phyloP scores from a whole-genome alignment of 2,113 vertebrate species.

The Trichomycterus rosablanca region DNA sequence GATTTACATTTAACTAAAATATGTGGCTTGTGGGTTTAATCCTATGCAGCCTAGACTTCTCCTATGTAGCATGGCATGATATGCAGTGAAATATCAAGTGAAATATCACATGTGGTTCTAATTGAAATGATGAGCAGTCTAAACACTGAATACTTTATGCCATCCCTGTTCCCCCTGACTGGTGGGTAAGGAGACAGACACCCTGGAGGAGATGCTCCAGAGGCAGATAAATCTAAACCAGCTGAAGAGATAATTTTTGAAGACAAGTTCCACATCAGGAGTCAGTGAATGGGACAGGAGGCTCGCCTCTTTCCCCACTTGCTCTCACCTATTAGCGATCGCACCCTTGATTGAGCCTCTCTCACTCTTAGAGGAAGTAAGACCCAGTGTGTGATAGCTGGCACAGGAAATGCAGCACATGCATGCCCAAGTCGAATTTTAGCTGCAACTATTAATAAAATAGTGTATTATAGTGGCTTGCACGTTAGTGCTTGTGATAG shows the following conservation, averaged over 20 bases:
- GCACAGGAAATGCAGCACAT: background rate
- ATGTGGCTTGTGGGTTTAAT: background rate
- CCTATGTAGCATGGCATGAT: no score
- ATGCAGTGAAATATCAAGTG: no score
- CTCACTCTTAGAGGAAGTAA: conserved; percentile 80
- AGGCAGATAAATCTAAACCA: conserved; percentile 91
- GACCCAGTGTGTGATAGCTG: conserved; percentile 47
- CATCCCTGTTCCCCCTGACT: conserved; percentile 42
- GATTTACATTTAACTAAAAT: no score
- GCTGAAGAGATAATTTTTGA: conserved; percentile 92
- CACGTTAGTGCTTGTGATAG: no score
- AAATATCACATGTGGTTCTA: background rate
- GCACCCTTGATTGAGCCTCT: conserved; percentile 88
- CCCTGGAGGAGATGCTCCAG: conserved; percentile 80
- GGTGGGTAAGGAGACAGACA: conserved; percentile 65
- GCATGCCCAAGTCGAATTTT: conserved; percentile 7
- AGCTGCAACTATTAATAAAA: no score
- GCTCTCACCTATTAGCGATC: conserved; percentile 74
- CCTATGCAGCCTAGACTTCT: no score
- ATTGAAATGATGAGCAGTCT: background rate
- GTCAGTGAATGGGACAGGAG: conserved; percentile 89
- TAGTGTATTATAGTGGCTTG: no score
- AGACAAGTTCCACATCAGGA: conserved; percentile 69
- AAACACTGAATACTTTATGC: background rate
- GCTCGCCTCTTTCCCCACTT: conserved; percentile 80